phyloP scores from a whole-genome alignment of 2,113 vertebrate genomes.

The Prietella phreatophila region DNA sequence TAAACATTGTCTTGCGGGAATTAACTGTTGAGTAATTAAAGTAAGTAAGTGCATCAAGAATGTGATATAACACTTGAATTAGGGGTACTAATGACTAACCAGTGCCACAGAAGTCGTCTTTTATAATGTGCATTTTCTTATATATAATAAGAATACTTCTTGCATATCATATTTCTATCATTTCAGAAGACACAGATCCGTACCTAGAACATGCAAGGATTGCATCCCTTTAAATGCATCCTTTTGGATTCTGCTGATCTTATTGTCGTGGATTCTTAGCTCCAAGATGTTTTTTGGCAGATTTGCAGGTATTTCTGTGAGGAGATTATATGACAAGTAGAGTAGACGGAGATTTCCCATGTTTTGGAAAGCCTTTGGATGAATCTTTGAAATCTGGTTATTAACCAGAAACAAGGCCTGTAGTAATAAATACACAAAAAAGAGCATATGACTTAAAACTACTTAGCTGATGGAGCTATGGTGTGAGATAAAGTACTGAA shows the following conservation, averaged over 20 bases:
- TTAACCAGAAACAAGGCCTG: slow-evolving; percentile 94
- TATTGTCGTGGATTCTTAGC: slow-evolving; percentile 92
- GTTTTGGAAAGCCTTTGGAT: slow-evolving; percentile 88
- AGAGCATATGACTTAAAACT: not conserved
- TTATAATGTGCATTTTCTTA: not conserved
- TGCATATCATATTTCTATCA: not conserved
- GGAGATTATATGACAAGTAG: slow-evolving; percentile 90
- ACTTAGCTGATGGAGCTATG: not conserved
- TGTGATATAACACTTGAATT: not conserved
- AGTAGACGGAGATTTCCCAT: slow-evolving; percentile 83
- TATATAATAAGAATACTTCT: not conserved
- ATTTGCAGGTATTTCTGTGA: slow-evolving; percentile 87
- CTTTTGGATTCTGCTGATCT: slow-evolving; percentile 86
- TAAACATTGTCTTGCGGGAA: no score
- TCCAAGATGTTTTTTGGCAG: slow-evolving; percentile 87
- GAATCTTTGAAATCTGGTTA: slow-evolving; percentile 91
- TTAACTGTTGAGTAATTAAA: no score
- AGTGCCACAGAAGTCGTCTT: not conserved
- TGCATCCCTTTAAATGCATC: slow-evolving; percentile 87
- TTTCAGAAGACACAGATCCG: not conserved
- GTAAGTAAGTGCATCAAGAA: not conserved
- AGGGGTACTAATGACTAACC: not conserved
- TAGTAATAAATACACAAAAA: slow-evolving; percentile 19
- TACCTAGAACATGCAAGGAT: slow-evolving; percentile 92
- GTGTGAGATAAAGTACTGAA: not conserved